Evolutionary conservation across 1,140 invertebrate species (phyloP), one percentile per base, ranked within the genome.

Genomic region (Meloidogyne floridensis): DNA sequence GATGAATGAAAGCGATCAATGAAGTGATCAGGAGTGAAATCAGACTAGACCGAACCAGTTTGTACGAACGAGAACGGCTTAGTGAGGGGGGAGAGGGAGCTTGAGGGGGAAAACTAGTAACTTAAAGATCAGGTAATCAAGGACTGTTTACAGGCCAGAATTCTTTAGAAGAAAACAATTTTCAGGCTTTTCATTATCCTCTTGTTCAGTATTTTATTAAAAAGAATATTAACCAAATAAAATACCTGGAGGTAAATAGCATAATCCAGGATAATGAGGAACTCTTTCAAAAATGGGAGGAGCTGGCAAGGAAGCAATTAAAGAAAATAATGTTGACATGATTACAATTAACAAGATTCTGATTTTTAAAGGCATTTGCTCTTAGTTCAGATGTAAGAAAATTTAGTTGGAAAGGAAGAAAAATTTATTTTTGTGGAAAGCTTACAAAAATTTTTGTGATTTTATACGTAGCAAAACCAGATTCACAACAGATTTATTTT

Each of bases 191-290:
- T 32, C 32, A 32, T 32, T 32, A 1, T 42, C 20, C n/a, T 53
- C 10, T 43, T 51, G 1, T 20, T 53, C 3, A 10, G 20, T 59
- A 32, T 54, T 47, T 32, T 32, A 1, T 32, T 2, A 32, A 32
- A 32, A 32, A 32, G 32, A 32, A 32, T 32, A 32, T 32, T 32
- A 32, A 32, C 32, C 32, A 32, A 15, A n/a, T 10, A 76, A 80
- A 32, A 51, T 86, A 81, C 84, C 84, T 76, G 84, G 84, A 47
- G 84, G 84, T 56, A 85, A 56, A 51, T 85, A 85, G 69, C 84
- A 85, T n/a, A 85, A 3, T 43, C 80, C 83, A 7, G 84, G 84
- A 71, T 85, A 85, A 80, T 85, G 84, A 18, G 72, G 20, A 72
- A 86, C 74, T 20, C 59, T 71, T 51, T 76, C 75, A 80, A 85